Evolutionary conservation across 2,888 invertebrate genomes (phyloP), one percentile per base, ranked within the genome.

Genomic region (Allolobophora icterica): DNA sequence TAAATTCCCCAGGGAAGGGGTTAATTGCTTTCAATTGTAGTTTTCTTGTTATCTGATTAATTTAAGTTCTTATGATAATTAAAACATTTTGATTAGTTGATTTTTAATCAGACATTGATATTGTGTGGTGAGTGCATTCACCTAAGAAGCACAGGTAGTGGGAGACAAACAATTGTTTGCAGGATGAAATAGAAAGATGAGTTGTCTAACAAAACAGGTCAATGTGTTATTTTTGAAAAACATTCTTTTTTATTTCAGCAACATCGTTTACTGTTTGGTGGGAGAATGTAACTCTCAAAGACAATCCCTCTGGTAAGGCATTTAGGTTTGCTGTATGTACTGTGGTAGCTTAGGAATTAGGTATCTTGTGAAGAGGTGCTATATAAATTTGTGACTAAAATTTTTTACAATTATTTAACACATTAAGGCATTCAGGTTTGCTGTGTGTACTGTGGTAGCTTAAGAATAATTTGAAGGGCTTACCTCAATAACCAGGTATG

Each of bases 231-330:
- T 13, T 30, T 17, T n/a, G 1, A n/a, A 71, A n/a, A 5, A 1
- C 11, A n/a, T 13, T 71, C n/a, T 71, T 30, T 71, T 71, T 5
- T 71, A 8, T 87, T n/a, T 87, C 38, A 87, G 87, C 24, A 34
- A 87, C 87, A 35, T 34, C 87, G 15, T 87, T 87, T 38, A 87
- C 87, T 87, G 87, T 87, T 87, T 87, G 87, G 87, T 87, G 87
- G 87, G 87, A 87, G 87, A 87, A 87, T 38, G 87, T 87, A 21
- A 87, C 87, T 35, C 87, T 87, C 38, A 87, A 38, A 35, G 87
- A 87, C 24, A 35, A 87, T 87, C 87, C 87, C 11, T 35, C 87
- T 35, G 87, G 87, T 87, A 35, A 52, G 24, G 4, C 42, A 42
- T 52, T 52, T 21, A 52, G 52, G 6, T 52, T 52, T 42, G 42